Base-by-base conservation (phyloP, 2,888 invertebrate genomes). In the Ypsolopha sequella region DNA sequence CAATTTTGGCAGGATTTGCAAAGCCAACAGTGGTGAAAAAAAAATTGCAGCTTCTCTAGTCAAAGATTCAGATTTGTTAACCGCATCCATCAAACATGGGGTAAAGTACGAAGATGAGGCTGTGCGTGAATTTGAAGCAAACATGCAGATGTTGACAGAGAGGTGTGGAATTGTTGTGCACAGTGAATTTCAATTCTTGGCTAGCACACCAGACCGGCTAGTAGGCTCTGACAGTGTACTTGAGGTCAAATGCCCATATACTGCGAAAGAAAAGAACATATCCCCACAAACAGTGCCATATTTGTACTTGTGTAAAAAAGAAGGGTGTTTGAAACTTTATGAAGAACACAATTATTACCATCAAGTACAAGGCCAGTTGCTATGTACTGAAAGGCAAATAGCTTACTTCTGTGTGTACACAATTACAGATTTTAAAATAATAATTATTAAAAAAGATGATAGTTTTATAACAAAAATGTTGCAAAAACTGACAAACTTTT, bases 191-290 rank as follows among this genome's bases (percentile, higher is more conserved):
- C 45, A 45, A 14, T 45, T 45, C 14, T 24, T 45, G 33, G 45
- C 45, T 14, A 13, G 13, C 45, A 45, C 33, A 45, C 34, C 45
- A 45, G 45, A 45, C n/a, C n/a, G 45, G 14, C 14, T 45, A 38
- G 48, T 48, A 4, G 48, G 48, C n/a, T 11, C 11, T n/a, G 24
- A 36, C 38, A 11, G 38, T 7, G 38, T 39, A 39, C 14, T 49
- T 9, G 49, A 49, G 14, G 49, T 49, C 13, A 49, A 49, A 39
- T 39, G 39, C 39, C 49, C 49, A 49, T 49, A 13, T 10, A 49
- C 49, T 9, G 49, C 49, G 14, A 38, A 7, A 13, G 36, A 39
- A 11, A 7, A 49, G 39, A 41, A 14, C 13, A 39, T 38, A 6
- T 49, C 49, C 13, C 49, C 49, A 4, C 39, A 49, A 49, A 48